Base-by-base conservation (phyloP, 2,888 invertebrate species). In the Lasioglossum morio region DNA sequence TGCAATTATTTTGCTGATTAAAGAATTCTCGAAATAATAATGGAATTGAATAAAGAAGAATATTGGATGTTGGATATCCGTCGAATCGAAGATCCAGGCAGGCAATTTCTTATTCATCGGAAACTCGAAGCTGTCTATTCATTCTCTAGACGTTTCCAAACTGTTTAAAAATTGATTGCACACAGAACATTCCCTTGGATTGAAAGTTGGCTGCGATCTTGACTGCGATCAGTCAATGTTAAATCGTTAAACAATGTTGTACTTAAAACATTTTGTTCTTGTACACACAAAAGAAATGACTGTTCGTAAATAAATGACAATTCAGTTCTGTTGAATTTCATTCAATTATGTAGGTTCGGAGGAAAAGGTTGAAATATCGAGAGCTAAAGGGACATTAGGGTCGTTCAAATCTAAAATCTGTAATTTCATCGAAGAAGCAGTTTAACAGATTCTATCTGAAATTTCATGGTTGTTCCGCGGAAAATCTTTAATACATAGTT, bases 351-450 rank as follows among this genome's bases (percentile, higher is more conserved):
- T 8, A 34, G 34, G 2, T 19, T 19, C 8, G 8, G 0, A 30
- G 19, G 2, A 3, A 34, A 66, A 34, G 19, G 8, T 66, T 30
- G 2, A 34, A 0, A 19, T 8, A 19, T 8, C 10, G 16, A 19
- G 34, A 34, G 66, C 30, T 34, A 19, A 34, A 34, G 34, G 2
- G 34, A 30, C 46, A 16, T 14, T 8, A 34, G 7, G 7, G 2
- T 1, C 14, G 12, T 60, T 12, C 23, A 30, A 19, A 2, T 34
- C 8, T 34, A 23, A 53, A 43, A 53, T 43, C 40, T 74, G 16
- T 78, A 78, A 78, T 84, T 53, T 48, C 78, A 30, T 84, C 40
- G 30, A 30, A 82, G 66, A 66, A 8, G 60, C 16, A 19, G 66
- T 66, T 19, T 10, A 27, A 23, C 30, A 8, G 2, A 66, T 66